phyloP scores from a whole-genome alignment of 2,888 invertebrate genomes.

The Diplazon laetatorius region DNA sequence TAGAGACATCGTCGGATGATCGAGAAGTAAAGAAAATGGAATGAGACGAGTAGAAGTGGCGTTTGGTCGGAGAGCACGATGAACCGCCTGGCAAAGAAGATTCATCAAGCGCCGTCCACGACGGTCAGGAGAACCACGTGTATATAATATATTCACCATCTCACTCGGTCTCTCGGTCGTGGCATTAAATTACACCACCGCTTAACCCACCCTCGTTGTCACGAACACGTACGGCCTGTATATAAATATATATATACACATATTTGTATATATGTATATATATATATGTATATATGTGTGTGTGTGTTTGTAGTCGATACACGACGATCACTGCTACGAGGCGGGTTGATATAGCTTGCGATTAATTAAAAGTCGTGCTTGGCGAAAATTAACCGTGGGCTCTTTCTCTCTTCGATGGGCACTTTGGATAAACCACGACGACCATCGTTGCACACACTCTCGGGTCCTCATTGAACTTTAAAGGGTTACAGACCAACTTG shows the following conservation, averaged over 20 bases:
- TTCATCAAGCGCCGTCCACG: constrained; percentile 51
- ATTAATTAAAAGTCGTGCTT: constrained; percentile 64
- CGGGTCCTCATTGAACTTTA: too few relatives aligned
- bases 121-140: constrained; percentile 21
- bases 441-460: too few relatives aligned
- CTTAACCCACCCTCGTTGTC: constrained; percentile 29
- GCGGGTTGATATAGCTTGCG: constrained; percentile 52
- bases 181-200: constrained; percentile 61
- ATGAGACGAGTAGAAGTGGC: constrained; percentile 16
- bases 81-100: constrained; percentile 40
- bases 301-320: constrained; percentile 24
- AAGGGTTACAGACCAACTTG: too few relatives aligned
- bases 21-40: constrained; percentile 27
- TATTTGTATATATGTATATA: too few relatives aligned
- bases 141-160: too few relatives aligned
- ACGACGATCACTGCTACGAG: constrained; percentile 40
- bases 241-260: too few relatives aligned
- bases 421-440: constrained; percentile 50
- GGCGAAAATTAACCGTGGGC: constrained; percentile 58
- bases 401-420: constrained; percentile 17
- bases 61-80: constrained; percentile 30
- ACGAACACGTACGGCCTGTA: constrained; percentile 8
- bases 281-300: too few relatives aligned
- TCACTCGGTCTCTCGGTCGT: constrained; percentile 46
- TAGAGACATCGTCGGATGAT: constrained; percentile 17